These are phyloP conservation scores for Anoplolepis gracilipes DNA, from an alignment of 1,140 invertebrate species.

Conservation along the genomic window DNA sequence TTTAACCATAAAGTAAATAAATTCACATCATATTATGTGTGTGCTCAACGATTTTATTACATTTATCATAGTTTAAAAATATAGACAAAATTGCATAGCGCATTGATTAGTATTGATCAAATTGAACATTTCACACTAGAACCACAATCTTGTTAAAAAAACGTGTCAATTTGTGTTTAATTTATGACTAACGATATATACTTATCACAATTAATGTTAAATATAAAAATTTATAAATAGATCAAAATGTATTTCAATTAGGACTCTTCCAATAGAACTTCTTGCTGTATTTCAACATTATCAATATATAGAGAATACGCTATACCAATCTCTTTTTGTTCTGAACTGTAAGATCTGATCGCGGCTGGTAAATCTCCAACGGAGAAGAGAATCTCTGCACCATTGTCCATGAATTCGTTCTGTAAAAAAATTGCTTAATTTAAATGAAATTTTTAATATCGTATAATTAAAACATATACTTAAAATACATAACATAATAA, in stretches of 20 bases:
- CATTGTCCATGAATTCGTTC: conserved; percentile 93
- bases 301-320: conserved; percentile 79
- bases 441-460: background rate
- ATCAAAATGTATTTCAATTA: background rate
- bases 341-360: conserved; percentile 87
- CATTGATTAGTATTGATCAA: background rate
- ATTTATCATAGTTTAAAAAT: background rate
- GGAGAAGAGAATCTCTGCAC: conserved; percentile 91
- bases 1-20: background rate
- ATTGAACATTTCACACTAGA: background rate
- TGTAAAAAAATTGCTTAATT: conserved; percentile 74
- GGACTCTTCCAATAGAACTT: conserved; percentile 49
- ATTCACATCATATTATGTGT: background rate
- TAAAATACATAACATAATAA: background rate
- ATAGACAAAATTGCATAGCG: background rate
- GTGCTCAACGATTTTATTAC: background rate
- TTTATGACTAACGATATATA: background rate
- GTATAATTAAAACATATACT: conserved; percentile 5
- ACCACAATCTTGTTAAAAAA: background rate
- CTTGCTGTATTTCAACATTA: conserved; percentile 77
- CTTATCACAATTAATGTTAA: conserved; percentile 10
- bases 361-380: conserved; percentile 86
- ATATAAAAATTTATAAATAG: background rate
- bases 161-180: conserved; percentile 6
- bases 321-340: conserved; percentile 81